Evolutionary conservation across 2,888 invertebrate genomes (phyloP).

Genomic region (Villa cingulata): DNA sequence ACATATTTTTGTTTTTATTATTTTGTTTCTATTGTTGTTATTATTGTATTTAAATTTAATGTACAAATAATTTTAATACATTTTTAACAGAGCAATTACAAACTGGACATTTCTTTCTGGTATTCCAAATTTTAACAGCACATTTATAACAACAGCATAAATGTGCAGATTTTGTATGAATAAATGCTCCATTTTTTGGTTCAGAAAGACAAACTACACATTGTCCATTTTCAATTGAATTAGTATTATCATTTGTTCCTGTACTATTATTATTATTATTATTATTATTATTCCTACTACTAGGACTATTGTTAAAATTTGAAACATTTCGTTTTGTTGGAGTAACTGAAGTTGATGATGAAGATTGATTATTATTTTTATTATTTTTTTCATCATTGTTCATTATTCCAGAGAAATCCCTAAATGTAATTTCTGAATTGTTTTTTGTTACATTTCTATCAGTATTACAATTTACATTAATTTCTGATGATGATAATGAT

Average conservation of each 20-base stretch:
- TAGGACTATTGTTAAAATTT: too few relatives aligned
- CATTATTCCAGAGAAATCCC: too few relatives aligned
- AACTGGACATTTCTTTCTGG: conserved; percentile 49
- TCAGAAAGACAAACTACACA: conserved; percentile 49
- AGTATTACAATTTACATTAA: too few relatives aligned
- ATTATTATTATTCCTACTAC: too few relatives aligned
- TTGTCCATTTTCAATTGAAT: conserved; percentile 13
- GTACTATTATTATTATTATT: background rate
- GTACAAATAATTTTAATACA: conserved; percentile 46
- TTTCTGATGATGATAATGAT: too few relatives aligned
- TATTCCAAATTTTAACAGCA: conserved; percentile 50
- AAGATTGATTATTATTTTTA: background rate
- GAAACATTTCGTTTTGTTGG: too few relatives aligned
- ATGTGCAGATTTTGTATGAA: conserved; percentile 51
- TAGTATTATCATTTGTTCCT: background rate
- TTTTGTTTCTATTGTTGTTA: too few relatives aligned
- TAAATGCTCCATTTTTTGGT: conserved; percentile 54
- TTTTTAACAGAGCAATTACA: conserved; percentile 55
- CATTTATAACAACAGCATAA: conserved; percentile 59
- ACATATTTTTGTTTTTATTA: too few relatives aligned
- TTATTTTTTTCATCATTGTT: background rate
- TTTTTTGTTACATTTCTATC: too few relatives aligned
- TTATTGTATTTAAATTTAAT: too few relatives aligned
- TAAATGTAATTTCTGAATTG: too few relatives aligned
- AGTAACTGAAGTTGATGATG: too few relatives aligned